Base-by-base conservation (phyloP, 2,888 invertebrate genomes). In the Anoplius nigerrimus region DNA sequence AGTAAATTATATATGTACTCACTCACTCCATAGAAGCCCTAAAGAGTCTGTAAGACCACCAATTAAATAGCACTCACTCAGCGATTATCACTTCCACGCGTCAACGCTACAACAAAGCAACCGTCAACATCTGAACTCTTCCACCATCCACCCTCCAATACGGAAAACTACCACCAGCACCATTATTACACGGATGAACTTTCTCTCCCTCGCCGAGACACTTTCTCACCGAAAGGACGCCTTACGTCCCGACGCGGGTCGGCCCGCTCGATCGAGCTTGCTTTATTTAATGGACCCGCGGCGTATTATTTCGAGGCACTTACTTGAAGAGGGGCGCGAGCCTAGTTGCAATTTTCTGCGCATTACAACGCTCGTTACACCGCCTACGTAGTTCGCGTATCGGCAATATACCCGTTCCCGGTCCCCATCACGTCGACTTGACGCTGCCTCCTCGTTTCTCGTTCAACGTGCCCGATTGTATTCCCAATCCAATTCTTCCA, bases 291-390 rank as follows among this genome's bases (percentile, higher is more conserved):
- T 52, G 65, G 65, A 42, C n/a, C 48, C 16, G 48, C 18, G 57
- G 20, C 18, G 45, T 65, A 16, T 42, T 52, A 62, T 27, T 42
- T 34, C 21, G 53, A 55, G 60, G 67, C 63, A 62, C 61, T 72
- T 68, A 68, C 67, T 62, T 64, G 48, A 45, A 59, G 57, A 24
- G 20, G 59, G 67, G 62, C 52, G 52, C 53, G 43, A 62, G 51
- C 43, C 64, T 59, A 16, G 24, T 48, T 53, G 71, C 62, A 68
- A 72, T 72, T 67, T 72, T 67, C 71, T 64, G 45, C 72, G 64
- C 72, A 24, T 71, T 72, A 72, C 60, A 61, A 56, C 69, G 51
- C 66, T 69, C 72, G 72, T 69, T 69, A 66, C 62, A 66, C 74
- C 74, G 64, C 74, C 74, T 61, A 74, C 74, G 74, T 64, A 27